These are phyloP conservation scores for Oligia strigilis DNA, from an alignment of 2,888 invertebrate genomes.

Conservation along the genomic window DNA sequence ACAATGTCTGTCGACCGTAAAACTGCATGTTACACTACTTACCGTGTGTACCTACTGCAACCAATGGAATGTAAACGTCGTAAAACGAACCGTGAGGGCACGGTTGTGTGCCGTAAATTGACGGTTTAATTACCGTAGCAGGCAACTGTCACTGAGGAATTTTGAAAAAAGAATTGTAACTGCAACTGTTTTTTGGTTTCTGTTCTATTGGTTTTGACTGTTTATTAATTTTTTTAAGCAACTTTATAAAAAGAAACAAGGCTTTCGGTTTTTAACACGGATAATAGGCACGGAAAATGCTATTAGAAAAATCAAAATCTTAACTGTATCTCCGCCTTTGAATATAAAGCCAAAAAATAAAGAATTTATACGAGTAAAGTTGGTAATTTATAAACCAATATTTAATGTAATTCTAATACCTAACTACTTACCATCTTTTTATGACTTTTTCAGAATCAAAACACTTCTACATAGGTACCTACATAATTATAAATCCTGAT, in stretches of 20 bases:
- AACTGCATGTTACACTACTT: constrained; percentile 23
- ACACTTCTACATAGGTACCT: not conserved
- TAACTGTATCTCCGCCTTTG: too few relatives aligned
- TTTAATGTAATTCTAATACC: not conserved
- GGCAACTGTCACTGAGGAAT: not conserved
- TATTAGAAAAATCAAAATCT: not conserved
- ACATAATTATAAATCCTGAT: not conserved
- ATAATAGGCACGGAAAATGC: not conserved
- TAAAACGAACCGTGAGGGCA: constrained; percentile 26
- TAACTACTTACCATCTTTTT: not conserved
- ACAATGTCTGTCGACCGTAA: constrained; percentile 24
- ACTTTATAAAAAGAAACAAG: not conserved
- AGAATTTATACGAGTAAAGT: not conserved
- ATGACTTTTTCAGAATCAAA: not conserved
- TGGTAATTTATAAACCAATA: not conserved
- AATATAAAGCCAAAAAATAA: not conserved
- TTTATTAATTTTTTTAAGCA: not conserved
- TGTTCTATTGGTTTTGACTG: too few relatives aligned
- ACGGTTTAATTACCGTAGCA: constrained; percentile 17
- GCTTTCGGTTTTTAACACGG: not conserved
- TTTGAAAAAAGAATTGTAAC: constrained; percentile 3
- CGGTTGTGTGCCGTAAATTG: constrained; percentile 18
- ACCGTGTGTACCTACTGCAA: constrained; percentile 26
- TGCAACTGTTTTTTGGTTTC: not conserved
- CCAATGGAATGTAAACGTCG: constrained; percentile 39